Evolutionary conservation across 2,797 vertebrate species (phyloP).

Genomic region (Periophthalmus magnuspinnatus): DNA sequence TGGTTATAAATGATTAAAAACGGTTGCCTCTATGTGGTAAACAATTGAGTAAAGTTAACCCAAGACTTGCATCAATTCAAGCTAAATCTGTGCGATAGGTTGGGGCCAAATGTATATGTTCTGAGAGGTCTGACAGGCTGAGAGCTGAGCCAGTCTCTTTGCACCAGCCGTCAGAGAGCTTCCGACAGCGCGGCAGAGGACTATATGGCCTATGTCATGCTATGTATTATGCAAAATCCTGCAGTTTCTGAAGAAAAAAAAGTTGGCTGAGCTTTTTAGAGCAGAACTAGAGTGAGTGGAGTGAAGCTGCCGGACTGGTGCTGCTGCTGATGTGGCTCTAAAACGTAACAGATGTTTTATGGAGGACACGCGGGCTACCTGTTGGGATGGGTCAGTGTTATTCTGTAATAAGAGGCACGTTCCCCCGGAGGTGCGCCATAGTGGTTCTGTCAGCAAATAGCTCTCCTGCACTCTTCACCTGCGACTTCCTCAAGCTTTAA

Average conservation of each 20-base stretch:
- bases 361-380: constrained; percentile 52
- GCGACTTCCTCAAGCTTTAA: constrained; percentile 12
- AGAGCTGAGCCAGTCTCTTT: constrained; percentile 14
- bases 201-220: constrained; percentile 19
- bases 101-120: constrained; percentile 6
- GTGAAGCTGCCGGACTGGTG: constrained; percentile 20
- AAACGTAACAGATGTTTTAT: constrained; percentile 63
- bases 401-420: constrained; percentile 50
- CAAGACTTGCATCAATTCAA: background rate
- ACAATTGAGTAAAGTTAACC: background rate
- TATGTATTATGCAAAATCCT: constrained; percentile 53
- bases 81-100: background rate
- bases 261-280: constrained; percentile 50
- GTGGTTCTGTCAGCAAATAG: constrained; percentile 58
- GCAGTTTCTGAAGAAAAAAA: constrained; percentile 32
- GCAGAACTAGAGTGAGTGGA: constrained; percentile 52
- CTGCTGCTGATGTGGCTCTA: constrained; percentile 31
- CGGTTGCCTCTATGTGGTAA: background rate
- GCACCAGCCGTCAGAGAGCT: constrained; percentile 18
- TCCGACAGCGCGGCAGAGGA: constrained; percentile 26
- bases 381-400: constrained; percentile 64
- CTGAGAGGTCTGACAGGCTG: constrained; percentile 8
- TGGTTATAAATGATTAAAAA: background rate
- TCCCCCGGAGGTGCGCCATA: constrained; percentile 48
- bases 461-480: constrained; percentile 24